Evolutionary conservation across 2,797 vertebrate genomes (phyloP).

Genomic region (Selene dorsalis): DNA sequence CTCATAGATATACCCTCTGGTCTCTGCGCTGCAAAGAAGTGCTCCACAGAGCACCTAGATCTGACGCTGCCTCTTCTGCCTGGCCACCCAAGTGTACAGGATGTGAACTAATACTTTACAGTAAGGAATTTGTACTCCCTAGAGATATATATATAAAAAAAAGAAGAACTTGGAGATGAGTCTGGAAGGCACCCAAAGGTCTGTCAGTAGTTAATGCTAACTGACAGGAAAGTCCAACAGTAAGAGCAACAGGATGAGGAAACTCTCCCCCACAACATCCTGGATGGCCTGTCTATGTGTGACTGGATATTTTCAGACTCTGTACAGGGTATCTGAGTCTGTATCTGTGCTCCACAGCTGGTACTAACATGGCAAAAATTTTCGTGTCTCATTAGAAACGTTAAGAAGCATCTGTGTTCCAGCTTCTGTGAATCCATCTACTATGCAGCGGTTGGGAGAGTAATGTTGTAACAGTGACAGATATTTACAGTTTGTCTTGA

Average conservation of each 20-base stretch:
- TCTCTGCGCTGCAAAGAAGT: conserved; percentile 28
- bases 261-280: conserved; percentile 79
- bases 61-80: conserved; percentile 38
- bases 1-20: conserved; percentile 35
- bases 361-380: conserved; percentile 54
- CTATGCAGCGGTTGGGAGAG: conserved; percentile 36
- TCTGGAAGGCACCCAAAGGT: conserved; percentile 76
- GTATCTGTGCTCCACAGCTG: conserved; percentile 61
- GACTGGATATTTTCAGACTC: conserved; percentile 77
- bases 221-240: conserved; percentile 80
- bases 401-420: conserved; percentile 39
- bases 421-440: conserved; percentile 9
- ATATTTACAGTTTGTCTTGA: conserved; percentile 54
- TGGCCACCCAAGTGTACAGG: conserved; percentile 81
- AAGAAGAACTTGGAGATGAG: conserved; percentile 57
- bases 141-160: conserved; percentile 48
- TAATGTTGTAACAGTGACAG: conserved; percentile 25
- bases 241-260: conserved; percentile 84
- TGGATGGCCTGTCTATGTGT: conserved; percentile 74
- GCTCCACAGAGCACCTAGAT: conserved; percentile 35
- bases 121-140: conserved; percentile 61
- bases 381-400: conserved; percentile 41
- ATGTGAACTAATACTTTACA: conserved; percentile 75
- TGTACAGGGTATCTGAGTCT: conserved; percentile 39
- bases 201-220: conserved; percentile 72